Evolutionary conservation across 2,888 invertebrate genomes (phyloP), one percentile per base, ranked within the genome.

Genomic region (Chrysina gloriosa): DNA sequence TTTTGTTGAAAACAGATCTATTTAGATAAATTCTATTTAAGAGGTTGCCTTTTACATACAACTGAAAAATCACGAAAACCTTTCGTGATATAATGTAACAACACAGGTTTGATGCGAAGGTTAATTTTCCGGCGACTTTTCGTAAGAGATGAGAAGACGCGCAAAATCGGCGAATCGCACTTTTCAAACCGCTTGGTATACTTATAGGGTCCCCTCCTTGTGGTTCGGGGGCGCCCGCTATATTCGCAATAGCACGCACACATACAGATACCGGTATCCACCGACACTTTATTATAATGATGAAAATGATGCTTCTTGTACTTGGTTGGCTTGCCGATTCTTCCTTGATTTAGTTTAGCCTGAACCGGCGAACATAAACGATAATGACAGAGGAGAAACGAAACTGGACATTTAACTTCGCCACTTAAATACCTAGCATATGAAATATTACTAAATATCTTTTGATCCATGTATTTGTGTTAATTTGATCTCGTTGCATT

Each of bases 171-270:
- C 75, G 77, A 75, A 75, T 76, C 75, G 75, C 75, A 70, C 68
- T 70, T 74, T 76, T 75, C 71, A 76, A 76, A 76, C 75, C 74
- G 75, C 58, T 75, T 77, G 79, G 76, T 78, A 78, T 80, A 80
- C 79, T 80, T 79, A 78, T 80, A 80, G 73, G 73, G 74, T 77
- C 78, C 79, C 80, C 78, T 76, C 79, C 77, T 73, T 71, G 54
- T 67, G 68, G 58, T 65, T 65, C 64, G 67, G 66, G 70, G 70
- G 67, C 58, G 58, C 67, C 67, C 69, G 69, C 71, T 65, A 71
- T 71, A 72, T 72, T 72, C 71, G 72, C 70, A 72, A 72, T 39
- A 52, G 19, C 58, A 58, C 58, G 25, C 42, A 58, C 34, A 61
- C 58, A 56, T 45, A 2, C 58, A 39, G 27, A 61, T 61, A 61